Conservation (phyloP, 2,888 invertebrate genomes). For the Metopia argyrocephala region DNA sequence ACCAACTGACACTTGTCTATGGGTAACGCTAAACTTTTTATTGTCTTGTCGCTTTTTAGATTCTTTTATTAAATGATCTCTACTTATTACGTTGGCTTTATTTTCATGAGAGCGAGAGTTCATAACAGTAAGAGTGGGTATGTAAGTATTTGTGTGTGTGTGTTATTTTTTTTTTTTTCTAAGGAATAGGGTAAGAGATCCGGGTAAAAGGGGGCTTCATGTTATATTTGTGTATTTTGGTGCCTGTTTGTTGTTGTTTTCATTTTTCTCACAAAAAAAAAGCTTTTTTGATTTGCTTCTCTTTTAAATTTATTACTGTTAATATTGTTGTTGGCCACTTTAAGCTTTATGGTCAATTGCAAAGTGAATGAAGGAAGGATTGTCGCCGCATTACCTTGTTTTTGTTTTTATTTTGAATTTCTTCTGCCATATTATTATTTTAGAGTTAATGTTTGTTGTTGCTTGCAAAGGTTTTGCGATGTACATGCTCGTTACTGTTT, state of each 20-base stretch:
- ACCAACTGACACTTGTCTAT: constrained; percentile 64
- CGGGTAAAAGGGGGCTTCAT: neutral
- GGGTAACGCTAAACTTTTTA: constrained; percentile 64
- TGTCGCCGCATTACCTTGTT: neutral
- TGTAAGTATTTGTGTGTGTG: neutral
- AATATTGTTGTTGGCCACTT: neutral
- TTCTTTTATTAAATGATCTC: constrained; percentile 31
- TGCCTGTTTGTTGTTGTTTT: neutral
- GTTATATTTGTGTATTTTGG: neutral
- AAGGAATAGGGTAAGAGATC: too few species aligned
- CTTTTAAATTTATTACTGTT: neutral
- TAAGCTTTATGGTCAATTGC: constrained; percentile 5
- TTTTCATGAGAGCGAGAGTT: constrained; percentile 16
- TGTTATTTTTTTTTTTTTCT: too few species aligned
- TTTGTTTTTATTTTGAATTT: neutral
- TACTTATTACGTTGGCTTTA: constrained; percentile 1
- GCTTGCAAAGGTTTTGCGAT: neutral
- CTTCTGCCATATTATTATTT: neutral
- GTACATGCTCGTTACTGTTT: neutral
- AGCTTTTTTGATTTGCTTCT: neutral
- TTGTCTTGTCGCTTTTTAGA: constrained; percentile 45
- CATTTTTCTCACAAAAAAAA: neutral
- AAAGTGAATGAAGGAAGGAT: neutral
- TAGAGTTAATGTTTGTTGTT: neutral
- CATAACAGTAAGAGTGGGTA: neutral